Percentiles rank a stretch among this genome's conserved stretches.
Conservation (phyloP, 2,797 vertebrate species). For the Spinibarbus caldwelli region DNA sequence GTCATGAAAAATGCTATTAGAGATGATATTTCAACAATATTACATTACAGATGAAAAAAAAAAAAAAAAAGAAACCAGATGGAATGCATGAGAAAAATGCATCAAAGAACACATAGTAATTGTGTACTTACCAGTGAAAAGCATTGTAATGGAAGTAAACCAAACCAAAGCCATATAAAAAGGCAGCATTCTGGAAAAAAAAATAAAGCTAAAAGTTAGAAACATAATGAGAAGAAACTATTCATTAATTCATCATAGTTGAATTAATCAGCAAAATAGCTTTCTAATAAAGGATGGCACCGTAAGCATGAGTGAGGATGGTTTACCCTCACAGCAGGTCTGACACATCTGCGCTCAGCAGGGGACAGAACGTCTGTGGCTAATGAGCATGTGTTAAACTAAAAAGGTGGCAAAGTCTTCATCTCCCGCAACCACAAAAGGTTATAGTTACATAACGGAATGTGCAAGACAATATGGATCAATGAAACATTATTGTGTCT, state of each 20-base stretch:
- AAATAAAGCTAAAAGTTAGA: conserved; percentile 24
- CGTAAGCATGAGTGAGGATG: neutral
- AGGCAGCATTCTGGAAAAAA: conserved; percentile 93
- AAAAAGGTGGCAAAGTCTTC: neutral
- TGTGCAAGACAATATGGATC: conserved; percentile 11
- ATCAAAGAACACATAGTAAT: neutral
- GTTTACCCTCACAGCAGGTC: neutral
- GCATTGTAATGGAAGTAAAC: conserved; percentile 99
- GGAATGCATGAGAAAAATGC: neutral
- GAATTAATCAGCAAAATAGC: neutral
- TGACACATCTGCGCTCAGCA: neutral
- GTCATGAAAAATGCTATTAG: conserved; percentile 12
- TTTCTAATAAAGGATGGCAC: neutral
- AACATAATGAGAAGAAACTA: neutral
- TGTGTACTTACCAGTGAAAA: conserved; percentile 96
- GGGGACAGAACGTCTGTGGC: neutral
- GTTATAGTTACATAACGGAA: conserved; percentile 20
- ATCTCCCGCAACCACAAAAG: conserved; percentile 13
- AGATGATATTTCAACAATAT: no score
- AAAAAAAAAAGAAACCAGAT: no score
- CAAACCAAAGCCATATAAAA: conserved; percentile 99
- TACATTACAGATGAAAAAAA: no score
- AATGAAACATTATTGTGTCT: conserved; percentile 30
- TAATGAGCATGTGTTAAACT: neutral
- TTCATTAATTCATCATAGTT: neutral